Evolutionary conservation across 2,797 vertebrate species (phyloP).

Genomic region (Chiroxiphia lanceolata): DNA sequence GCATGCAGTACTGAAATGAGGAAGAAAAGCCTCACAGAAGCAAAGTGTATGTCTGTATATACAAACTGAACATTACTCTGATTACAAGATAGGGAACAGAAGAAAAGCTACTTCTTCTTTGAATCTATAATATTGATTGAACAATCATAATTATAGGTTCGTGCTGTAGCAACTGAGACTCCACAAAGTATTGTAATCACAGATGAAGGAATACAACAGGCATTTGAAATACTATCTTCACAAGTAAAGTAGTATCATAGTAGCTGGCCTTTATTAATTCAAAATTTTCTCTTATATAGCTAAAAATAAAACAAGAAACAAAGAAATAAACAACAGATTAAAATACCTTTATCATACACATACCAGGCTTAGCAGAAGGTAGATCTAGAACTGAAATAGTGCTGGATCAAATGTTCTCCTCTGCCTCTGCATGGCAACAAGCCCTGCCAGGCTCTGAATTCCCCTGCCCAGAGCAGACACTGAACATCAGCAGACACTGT

Average conservation of each 20-base stretch:
- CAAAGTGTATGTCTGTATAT: background rate
- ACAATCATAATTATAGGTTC: background rate
- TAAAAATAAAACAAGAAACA: slow-evolving; percentile 36
- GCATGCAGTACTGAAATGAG: background rate
- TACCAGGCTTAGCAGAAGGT: background rate
- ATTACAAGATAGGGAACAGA: slow-evolving; percentile 12
- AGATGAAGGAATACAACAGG: slow-evolving; percentile 16
- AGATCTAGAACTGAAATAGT: background rate
- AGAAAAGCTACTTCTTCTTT: background rate
- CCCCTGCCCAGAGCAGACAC: background rate
- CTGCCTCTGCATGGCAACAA: background rate
- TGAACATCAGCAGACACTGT: background rate
- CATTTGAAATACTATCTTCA: slow-evolving; percentile 16
- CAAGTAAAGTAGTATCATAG: background rate
- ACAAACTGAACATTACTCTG: background rate
- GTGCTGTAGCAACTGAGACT: background rate
- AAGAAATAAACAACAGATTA: background rate
- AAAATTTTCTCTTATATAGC: background rate
- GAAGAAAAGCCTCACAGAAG: background rate
- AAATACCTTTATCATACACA: background rate
- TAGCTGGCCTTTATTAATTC: slow-evolving; percentile 12
- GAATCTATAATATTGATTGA: slow-evolving; percentile 33
- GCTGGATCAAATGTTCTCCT: background rate
- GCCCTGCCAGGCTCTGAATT: background rate
- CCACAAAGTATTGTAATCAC: background rate